Evolutionary conservation across 2,113 vertebrate genomes (phyloP).

Genomic region (Entomyzon cyanotis): DNA sequence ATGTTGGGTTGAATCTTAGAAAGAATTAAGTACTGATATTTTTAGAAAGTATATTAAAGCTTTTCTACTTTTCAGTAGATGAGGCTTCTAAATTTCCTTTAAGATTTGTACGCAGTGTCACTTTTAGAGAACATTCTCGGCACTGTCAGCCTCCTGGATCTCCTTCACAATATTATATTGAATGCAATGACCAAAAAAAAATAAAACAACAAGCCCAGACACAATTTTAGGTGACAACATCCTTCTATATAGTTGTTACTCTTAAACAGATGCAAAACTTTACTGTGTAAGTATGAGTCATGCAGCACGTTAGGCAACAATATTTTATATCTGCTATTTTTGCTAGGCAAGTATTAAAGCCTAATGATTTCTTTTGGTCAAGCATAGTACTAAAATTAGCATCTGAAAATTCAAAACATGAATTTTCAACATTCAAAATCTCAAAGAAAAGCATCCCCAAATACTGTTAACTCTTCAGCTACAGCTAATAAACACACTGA

Average conservation of each 20-base stretch:
- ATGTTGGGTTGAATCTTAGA: background rate
- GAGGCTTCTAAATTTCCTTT: background rate
- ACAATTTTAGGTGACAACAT: background rate
- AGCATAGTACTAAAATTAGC: background rate
- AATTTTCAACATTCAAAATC: background rate
- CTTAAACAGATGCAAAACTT: background rate
- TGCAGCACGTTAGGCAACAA: background rate
- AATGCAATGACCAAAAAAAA: background rate
- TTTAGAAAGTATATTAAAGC: slow-evolving; percentile 30
- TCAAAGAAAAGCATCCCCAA: background rate
- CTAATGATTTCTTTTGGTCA: background rate
- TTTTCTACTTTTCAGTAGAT: background rate
- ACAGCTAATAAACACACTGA: background rate
- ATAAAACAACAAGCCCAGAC: background rate
- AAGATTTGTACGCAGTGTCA: background rate
- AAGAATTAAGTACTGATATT: slow-evolving; percentile 23
- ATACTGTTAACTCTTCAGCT: background rate
- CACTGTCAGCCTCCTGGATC: background rate
- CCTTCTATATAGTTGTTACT: background rate
- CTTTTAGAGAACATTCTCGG: background rate
- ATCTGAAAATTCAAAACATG: background rate
- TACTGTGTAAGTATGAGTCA: background rate
- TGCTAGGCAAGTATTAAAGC: background rate
- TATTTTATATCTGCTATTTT: background rate
- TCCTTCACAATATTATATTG: background rate